Evolutionary conservation across 2,888 invertebrate species (phyloP).

Genomic region (Drosophila lacicola): DNA sequence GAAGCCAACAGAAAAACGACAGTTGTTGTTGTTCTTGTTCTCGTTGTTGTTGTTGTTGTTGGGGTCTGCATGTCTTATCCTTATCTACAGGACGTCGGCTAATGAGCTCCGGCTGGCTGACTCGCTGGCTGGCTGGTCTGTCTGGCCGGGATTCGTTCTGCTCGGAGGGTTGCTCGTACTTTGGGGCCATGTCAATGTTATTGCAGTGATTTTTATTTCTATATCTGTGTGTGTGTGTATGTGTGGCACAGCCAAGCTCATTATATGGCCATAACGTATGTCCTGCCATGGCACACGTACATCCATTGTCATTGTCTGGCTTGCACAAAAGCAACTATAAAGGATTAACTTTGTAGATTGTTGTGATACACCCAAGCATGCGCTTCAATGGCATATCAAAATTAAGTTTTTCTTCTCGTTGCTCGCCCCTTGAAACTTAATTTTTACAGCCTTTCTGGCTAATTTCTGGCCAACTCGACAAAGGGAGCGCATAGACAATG

Average conservation of each 20-base stretch:
- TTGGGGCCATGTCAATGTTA: slow-evolving; percentile 68
- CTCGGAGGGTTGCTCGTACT: slow-evolving; percentile 43
- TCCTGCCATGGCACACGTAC: slow-evolving; percentile 24
- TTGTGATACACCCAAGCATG: slow-evolving; percentile 31
- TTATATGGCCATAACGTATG: slow-evolving; percentile 83
- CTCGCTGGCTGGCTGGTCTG: slow-evolving; percentile 18
- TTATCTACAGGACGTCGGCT: slow-evolving; percentile 69
- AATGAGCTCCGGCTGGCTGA: slow-evolving; percentile 62
- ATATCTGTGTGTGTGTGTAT: slow-evolving; percentile 10
- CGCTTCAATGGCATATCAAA: slow-evolving; percentile 40
- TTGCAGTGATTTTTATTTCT: slow-evolving; percentile 70
- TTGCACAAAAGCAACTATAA: slow-evolving; percentile 43
- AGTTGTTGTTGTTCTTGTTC: slow-evolving; percentile 23
- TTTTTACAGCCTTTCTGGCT: slow-evolving; percentile 62
- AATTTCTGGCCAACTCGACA: slow-evolving; percentile 48
- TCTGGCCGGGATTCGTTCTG: slow-evolving; percentile 31
- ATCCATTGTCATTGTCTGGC: slow-evolving; percentile 53
- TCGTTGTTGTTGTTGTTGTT: slow-evolving; percentile 5
- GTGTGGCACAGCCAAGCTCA: slow-evolving; percentile 68
- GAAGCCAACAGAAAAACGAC: slow-evolving; percentile 28
- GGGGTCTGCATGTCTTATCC: slow-evolving; percentile 57
- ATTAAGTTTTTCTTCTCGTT: slow-evolving; percentile 56
- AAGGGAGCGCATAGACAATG: slow-evolving; percentile 18
- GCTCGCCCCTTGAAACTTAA: slow-evolving; percentile 36
- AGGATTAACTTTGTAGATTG: slow-evolving; percentile 71